Percentiles rank a stretch among this genome's conserved stretches.
Evolutionary conservation across 2,797 vertebrate genomes (phyloP).

Genomic region (Pipistrellus pipistrellus): DNA sequence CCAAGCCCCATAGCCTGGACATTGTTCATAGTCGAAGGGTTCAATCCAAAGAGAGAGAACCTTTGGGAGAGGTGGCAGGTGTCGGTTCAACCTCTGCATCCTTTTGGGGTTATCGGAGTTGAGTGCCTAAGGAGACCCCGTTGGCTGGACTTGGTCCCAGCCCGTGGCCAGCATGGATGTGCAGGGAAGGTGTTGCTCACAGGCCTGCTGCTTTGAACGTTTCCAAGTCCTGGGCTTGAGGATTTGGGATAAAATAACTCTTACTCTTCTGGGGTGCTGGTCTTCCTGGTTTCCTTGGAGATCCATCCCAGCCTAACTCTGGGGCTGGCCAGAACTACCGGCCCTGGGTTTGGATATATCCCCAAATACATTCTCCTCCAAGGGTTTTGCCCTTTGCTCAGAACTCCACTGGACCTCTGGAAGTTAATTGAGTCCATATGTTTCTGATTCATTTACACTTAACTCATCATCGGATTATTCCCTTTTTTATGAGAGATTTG

Average conservation of each 20-base stretch:
- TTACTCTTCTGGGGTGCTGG: background rate
- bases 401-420: conserved; percentile 65
- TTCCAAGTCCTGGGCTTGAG: background rate
- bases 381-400: conserved; percentile 55
- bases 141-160: background rate
- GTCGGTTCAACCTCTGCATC: background rate
- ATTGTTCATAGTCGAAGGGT: background rate
- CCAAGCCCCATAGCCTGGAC: background rate
- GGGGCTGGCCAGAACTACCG: conserved; percentile 30
- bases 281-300: conserved; percentile 46
- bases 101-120: conserved; percentile 14
- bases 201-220: background rate
- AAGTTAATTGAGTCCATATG: conserved; percentile 80
- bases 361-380: conserved; percentile 55
- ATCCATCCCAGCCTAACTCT: conserved; percentile 33
- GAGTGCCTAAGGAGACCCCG: conserved; percentile 45
- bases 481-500: conserved; percentile 67
- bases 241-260: background rate
- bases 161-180: background rate
- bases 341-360: conserved; percentile 65
- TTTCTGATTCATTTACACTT: conserved; percentile 83
- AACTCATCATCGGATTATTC: conserved; percentile 75
- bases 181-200: conserved; percentile 54
- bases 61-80: background rate
- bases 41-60: background rate